Percentiles rank a stretch among this genome's conserved stretches.
phyloP scores from a whole-genome alignment of 2,888 invertebrate species.

The Drosophila meridionalis region DNA sequence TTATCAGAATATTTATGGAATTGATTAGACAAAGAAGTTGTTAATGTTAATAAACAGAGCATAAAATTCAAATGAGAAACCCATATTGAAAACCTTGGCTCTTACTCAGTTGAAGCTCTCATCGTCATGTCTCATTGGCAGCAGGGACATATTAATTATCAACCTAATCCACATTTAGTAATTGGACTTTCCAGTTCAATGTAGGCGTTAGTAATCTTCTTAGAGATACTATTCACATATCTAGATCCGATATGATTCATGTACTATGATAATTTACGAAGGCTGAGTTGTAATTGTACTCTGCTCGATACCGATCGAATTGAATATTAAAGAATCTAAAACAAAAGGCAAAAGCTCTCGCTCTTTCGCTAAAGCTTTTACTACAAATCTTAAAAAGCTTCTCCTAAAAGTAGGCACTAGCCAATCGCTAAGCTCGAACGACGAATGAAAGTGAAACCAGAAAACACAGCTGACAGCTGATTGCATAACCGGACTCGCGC shows the following conservation, averaged over 20 bases:
- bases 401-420: conserved; percentile 41
- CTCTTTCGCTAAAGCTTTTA: conserved; percentile 17
- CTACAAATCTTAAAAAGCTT: not conserved
- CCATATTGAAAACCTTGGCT: not conserved
- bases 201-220: not conserved
- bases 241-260: not conserved
- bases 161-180: not conserved
- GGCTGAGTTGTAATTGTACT: too few relatives aligned
- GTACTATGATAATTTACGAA: not conserved
- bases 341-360: not conserved
- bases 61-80: not conserved
- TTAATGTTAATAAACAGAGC: not conserved
- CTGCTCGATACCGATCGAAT: not conserved
- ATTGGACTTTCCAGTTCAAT: not conserved
- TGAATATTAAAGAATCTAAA: not conserved
- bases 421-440: not conserved
- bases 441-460: conserved; percentile 76
- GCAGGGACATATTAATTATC: conserved; percentile 13
- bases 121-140: not conserved
- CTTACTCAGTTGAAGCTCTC: not conserved
- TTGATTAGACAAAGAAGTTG: not conserved
- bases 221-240: too few relatives aligned
- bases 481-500: conserved; percentile 77
- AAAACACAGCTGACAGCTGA: conserved; percentile 49
- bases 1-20: conserved; percentile 1